Base-by-base conservation (phyloP, 2,113 vertebrate genomes). In the Corythornis vintsioides region DNA sequence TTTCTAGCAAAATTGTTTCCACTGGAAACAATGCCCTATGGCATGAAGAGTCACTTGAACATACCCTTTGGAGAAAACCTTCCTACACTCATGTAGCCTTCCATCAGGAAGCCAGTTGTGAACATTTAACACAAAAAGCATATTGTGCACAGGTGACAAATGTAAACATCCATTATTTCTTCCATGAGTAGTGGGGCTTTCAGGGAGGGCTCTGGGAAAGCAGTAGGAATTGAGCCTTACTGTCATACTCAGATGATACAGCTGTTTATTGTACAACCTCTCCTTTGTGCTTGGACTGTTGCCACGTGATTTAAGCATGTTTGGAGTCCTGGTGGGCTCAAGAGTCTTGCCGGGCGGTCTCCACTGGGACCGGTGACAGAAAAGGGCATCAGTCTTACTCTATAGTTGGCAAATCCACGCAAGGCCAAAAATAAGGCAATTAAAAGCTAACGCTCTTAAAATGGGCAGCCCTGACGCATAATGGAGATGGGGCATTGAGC, bases 391-490 rank as follows among this genome's bases (percentile, higher is more conserved):
- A 25, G 40, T 19, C 26, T 21, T 79, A 26, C 55, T 82, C 40
- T 4, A 15, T 5, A 33, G 28, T 59, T 60, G 71, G 69, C 47
- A 90, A 84, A 76, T 10, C 14, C 48, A 35, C 3, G 48, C 89
- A 76, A 90, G 1, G 22, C 42, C 43, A 84, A 76, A 85, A 92
- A 72, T 40, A 90, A 94, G 86, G 94, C 92, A 94, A 93, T 96
- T 94, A 92, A 96, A 95, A 96, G 65, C 92, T 95, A 96, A 73
- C n/a, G 66, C 88, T 85, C 89, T 86, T 95, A 76, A 88, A 90
- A 90, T 56, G 81, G 91, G 82, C 94, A 74, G 50, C 93, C 92
- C 92, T 96, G 96, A 90, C 22, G 7, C 64, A 77, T 86, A 85
- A 89, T 73, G 64, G 88, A 80, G 90, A 77, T 47, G 92, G 96